phyloP scores from a whole-genome alignment of 2,113 vertebrate species.

The Onychorhynchus coronatus region DNA sequence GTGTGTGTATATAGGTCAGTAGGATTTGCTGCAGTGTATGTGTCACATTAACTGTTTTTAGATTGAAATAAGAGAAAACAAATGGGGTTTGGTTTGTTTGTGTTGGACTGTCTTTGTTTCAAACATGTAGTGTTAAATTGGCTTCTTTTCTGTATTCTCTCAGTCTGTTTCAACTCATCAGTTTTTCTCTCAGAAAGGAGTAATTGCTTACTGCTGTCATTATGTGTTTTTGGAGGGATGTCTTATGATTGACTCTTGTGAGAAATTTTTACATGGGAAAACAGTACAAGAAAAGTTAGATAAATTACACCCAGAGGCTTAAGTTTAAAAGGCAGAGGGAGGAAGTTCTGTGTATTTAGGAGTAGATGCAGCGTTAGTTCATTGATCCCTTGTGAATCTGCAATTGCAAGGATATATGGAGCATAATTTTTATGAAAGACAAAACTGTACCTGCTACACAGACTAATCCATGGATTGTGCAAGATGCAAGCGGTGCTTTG shows the following conservation, averaged over 20 bases:
- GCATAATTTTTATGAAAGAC: neutral
- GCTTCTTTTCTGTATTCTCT: neutral
- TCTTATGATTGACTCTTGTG: neutral
- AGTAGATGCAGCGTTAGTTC: neutral
- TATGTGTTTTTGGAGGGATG: neutral
- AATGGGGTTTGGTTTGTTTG: neutral
- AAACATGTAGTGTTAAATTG: neutral
- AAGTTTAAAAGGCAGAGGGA: neutral
- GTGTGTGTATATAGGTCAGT: neutral
- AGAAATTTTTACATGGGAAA: neutral
- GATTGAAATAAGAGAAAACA: neutral
- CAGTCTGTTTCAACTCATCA: neutral
- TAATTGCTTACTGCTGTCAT: neutral
- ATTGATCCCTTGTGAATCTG: neutral
- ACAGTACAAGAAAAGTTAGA: neutral
- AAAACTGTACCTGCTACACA: neutral
- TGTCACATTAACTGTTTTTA: neutral
- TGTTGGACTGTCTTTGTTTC: neutral
- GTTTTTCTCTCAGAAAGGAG: neutral
- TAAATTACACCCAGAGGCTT: neutral
- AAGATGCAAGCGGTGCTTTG: neutral
- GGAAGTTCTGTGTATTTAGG: neutral
- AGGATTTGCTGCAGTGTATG: neutral
- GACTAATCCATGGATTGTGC: neutral
- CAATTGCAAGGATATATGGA: neutral